Percentiles rank a stretch among this genome's conserved stretches.
Conservation (phyloP, 2,797 vertebrate genomes). For the Melanotaenia parkinsoni region DNA sequence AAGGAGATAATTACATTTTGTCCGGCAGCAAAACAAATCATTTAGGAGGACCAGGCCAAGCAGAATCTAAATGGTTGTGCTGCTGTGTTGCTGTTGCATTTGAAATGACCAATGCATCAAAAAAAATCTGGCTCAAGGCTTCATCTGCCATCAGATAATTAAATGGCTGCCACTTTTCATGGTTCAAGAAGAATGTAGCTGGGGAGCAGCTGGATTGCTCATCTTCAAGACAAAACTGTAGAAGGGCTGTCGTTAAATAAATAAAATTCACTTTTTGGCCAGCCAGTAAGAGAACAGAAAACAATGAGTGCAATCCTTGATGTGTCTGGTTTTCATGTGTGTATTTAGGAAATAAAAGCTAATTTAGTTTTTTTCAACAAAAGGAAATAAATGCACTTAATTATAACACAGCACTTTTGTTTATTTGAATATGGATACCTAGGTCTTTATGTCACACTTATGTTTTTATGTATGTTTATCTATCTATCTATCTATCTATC, state of each 20-base stretch:
- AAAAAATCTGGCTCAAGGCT: not conserved
- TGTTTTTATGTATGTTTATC: no score
- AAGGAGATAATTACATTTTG: not conserved
- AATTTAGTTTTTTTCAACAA: no score
- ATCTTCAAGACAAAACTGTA: not conserved
- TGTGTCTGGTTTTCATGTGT: not conserved
- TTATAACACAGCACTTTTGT: not conserved
- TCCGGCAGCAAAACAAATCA: conserved; percentile 3
- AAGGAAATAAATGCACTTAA: not conserved
- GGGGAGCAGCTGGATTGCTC: not conserved
- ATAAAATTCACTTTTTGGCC: not conserved
- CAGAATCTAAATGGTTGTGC: not conserved
- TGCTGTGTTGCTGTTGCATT: not conserved
- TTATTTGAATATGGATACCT: not conserved
- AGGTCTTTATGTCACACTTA: not conserved
- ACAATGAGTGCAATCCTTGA: not conserved
- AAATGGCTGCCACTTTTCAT: not conserved
- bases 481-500: no score
- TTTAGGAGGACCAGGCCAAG: conserved; percentile 3
- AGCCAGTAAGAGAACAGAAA: not conserved
- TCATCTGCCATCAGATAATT: not conserved
- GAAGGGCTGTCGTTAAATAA: not conserved
- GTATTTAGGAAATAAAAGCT: not conserved
- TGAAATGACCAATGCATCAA: not conserved
- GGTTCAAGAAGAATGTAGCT: not conserved